Percentiles rank a stretch among this genome's conserved stretches.
phyloP scores from a whole-genome alignment of 2,113 vertebrate species.

The Prionailurus viverrinus region DNA sequence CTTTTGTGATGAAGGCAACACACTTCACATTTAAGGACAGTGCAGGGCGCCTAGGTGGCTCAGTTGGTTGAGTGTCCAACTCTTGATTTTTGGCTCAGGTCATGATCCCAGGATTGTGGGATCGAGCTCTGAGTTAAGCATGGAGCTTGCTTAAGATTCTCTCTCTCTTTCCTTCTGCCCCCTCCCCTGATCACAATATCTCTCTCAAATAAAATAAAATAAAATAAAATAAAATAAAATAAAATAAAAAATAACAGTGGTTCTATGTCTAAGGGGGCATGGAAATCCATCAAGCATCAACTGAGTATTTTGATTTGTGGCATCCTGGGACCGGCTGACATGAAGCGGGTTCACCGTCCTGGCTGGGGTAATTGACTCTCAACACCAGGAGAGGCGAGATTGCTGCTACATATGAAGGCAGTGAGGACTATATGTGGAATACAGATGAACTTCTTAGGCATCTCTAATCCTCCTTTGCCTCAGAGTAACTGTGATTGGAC shows the following conservation, averaged over 20 bases:
- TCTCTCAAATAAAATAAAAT: no score
- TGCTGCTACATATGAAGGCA: not conserved
- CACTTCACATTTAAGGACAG: not conserved
- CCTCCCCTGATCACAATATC: no score
- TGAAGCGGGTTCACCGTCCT: not conserved
- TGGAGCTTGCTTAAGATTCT: no score
- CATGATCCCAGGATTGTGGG: not conserved
- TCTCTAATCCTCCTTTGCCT: not conserved
- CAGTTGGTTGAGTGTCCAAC: not conserved
- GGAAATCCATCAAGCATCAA: not conserved
- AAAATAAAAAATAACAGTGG: not conserved
- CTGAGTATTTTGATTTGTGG: not conserved
- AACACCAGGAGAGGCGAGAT: not conserved
- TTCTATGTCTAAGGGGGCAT: not conserved
- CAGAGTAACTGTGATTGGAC: not conserved
- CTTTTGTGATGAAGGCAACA: not conserved
- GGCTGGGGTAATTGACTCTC: not conserved
- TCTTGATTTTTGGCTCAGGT: not conserved
- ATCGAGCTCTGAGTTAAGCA: no score
- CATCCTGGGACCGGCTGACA: not conserved
- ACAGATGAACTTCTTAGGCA: not conserved
- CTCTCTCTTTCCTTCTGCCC: no score
- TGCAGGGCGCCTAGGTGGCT: not conserved
- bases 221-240: not conserved
- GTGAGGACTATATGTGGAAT: not conserved